These are phyloP conservation scores for Drosophila bunnanda DNA, from an alignment of 2,888 invertebrate species.

Conservation along the genomic window DNA sequence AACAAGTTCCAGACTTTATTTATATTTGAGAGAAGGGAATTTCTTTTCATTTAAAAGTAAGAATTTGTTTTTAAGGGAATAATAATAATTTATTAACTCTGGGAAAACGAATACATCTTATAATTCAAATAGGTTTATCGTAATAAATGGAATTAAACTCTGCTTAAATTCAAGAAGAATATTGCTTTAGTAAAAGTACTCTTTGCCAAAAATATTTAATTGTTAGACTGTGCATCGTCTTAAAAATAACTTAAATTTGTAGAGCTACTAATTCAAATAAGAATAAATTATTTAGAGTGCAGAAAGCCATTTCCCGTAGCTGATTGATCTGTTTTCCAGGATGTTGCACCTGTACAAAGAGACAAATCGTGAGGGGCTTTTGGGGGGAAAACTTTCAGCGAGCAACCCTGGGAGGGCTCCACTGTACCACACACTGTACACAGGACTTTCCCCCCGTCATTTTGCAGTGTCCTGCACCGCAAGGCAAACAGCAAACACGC, in stretches of 20 bases:
- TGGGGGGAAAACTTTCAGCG: not conserved
- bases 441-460: not conserved
- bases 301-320: not conserved
- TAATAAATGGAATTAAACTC: not conserved
- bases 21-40: no score
- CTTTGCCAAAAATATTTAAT: not conserved
- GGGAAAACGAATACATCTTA: not conserved
- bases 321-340: slow-evolving; percentile 22
- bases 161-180: no score
- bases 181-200: not conserved
- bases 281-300: slow-evolving; percentile 1
- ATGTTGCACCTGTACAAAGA: not conserved
- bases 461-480: slow-evolving; percentile 33
- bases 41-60: not conserved
- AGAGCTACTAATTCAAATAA: accelerated
- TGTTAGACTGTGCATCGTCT: not conserved
- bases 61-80: not conserved
- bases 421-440: slow-evolving; percentile 54
- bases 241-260: not conserved
- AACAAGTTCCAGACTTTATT: not conserved
- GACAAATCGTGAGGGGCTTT: not conserved
- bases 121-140: not conserved
- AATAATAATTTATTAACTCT: not conserved
- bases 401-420: slow-evolving; percentile 21
- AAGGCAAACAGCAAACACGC: slow-evolving; percentile 55